phyloP scores from a whole-genome alignment of 2,113 vertebrate genomes.

The Lepisosteus oculatus region DNA sequence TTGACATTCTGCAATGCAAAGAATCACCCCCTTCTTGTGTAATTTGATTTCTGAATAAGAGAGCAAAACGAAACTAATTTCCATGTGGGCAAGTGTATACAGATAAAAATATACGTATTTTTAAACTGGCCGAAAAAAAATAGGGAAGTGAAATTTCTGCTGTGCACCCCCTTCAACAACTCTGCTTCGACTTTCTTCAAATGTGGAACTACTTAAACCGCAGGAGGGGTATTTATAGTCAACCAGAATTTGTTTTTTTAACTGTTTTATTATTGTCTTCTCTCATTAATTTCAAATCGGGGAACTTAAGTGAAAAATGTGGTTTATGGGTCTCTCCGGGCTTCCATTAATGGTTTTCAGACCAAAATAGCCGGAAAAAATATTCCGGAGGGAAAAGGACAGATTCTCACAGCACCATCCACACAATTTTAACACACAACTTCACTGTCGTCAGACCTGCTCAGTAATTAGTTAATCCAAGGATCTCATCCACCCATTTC shows the following conservation, averaged over 20 bases:
- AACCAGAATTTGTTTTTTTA: slow-evolving; percentile 63
- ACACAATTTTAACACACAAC: too few relatives aligned
- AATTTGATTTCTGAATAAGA: not conserved
- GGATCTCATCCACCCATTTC: too few relatives aligned
- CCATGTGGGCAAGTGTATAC: not conserved
- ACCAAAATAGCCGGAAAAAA: slow-evolving; percentile 6
- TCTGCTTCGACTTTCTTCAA: slow-evolving; percentile 60
- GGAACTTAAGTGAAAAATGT: slow-evolving; percentile 77
- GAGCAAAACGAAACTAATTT: not conserved
- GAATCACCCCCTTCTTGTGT: too few relatives aligned
- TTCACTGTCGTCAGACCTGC: too few relatives aligned
- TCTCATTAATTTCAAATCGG: slow-evolving; percentile 79
- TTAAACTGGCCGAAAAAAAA: slow-evolving; percentile 9
- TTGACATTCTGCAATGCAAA: not conserved
- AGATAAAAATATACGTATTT: not conserved
- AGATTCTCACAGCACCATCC: too few relatives aligned
- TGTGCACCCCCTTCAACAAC: slow-evolving; percentile 53
- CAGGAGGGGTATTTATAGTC: slow-evolving; percentile 77
- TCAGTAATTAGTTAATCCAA: too few relatives aligned
- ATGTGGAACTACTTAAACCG: slow-evolving; percentile 66
- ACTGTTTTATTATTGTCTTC: slow-evolving; percentile 77
- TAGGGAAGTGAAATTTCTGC: slow-evolving; percentile 43
- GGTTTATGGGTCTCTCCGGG: slow-evolving; percentile 55
- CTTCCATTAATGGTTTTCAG: slow-evolving; percentile 14
- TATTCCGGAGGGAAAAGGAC: too few relatives aligned